Conservation (phyloP, 2,113 vertebrate genomes). For the Orthonyx spaldingii region DNA sequence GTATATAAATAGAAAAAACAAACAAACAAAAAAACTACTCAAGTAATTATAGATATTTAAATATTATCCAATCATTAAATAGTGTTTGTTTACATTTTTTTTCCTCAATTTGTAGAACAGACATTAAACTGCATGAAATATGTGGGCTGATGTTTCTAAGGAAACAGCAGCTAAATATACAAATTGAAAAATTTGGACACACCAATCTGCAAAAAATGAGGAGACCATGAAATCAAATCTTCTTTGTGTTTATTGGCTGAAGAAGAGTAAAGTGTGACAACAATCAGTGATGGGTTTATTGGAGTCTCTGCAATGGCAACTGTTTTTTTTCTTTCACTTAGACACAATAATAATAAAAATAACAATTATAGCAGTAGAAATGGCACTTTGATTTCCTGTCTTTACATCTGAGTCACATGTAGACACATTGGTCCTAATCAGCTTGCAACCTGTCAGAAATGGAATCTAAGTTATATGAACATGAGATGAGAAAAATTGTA, state of each 20-base stretch:
- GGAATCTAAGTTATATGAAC: neutral
- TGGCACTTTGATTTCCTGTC: neutral
- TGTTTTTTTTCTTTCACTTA: neutral
- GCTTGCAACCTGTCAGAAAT: neutral
- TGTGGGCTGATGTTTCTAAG: neutral
- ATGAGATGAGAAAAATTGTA: neutral
- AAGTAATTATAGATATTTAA: neutral
- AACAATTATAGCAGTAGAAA: neutral
- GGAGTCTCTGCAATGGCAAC: neutral
- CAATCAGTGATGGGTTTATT: neutral
- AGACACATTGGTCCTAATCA: neutral
- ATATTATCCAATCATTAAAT: neutral
- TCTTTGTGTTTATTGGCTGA: neutral
- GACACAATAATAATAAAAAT: neutral
- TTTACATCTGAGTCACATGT: neutral
- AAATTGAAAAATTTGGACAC: neutral
- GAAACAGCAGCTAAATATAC: neutral
- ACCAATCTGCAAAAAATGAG: neutral
- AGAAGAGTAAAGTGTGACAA: neutral
- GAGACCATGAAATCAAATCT: neutral
- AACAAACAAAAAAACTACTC: fast-evolving
- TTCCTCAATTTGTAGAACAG: neutral
- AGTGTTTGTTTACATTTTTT: neutral
- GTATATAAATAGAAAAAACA: neutral
- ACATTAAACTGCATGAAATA: neutral